Base-by-base conservation (phyloP, 1,140 invertebrate genomes). In the Drosophila kikkawai region DNA sequence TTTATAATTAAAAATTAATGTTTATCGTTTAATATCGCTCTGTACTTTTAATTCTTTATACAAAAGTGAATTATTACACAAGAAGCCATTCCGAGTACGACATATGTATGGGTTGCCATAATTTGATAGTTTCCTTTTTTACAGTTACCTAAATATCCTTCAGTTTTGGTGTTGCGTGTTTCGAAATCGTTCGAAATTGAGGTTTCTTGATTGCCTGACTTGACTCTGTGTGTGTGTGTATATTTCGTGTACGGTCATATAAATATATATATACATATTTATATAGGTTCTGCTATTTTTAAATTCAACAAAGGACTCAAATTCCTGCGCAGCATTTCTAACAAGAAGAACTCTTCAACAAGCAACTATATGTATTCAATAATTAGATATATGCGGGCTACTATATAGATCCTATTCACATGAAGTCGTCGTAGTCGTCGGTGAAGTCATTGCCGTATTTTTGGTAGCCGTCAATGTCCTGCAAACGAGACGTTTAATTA, bases 351-450 rank as follows among this genome's bases (percentile, higher is more conserved):
- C 68, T 85, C 76, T 83, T 85, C 75, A 90, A 90, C 85, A 90
- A 90, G 85, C 85, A 90, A 87, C 80, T 90, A 79, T 90, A 71
- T 80, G 67, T 76, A 71, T 76, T 82, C 74, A 86, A 79, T 86
- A 82, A 82, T 86, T 82, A 87, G 55, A 79, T 75, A 84, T 78
- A 84, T 79, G 80, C 47, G 61, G 59, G 53, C 53, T 59, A 71
- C 56, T 47, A 51, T 58, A 67, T 56, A 42, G 39, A 74, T 77
- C 48, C 74, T 81, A 67, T 90, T 93, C 95, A 96, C 95, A 96
- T 96, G 81, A 96, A 96, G 83, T 96, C 95, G 84, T 95, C 94
- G 69, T 93, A 95, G 61, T 95, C 95, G 66, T 95, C 94, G 75
- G 94, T 94, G 76, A 95, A 95, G 84, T 95, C 94, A 71, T 93